Evolutionary conservation across 2,888 invertebrate species (phyloP).

Genomic region (Eristalis pertinax): DNA sequence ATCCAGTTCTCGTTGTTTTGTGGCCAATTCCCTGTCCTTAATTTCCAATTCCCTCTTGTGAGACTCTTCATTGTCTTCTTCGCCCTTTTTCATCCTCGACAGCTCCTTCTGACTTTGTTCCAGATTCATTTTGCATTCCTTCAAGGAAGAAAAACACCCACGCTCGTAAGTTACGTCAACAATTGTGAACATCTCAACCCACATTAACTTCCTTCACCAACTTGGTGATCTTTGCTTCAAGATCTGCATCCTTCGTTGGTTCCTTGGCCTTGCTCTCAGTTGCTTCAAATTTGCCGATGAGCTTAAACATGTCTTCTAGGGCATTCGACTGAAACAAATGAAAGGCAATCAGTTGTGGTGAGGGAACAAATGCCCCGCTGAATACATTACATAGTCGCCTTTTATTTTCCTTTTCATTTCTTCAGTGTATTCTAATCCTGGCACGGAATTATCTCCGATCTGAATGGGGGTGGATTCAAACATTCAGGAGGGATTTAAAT

Average conservation of each 20-base stretch:
- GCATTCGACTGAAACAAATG: background rate
- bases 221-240: conserved; percentile 3
- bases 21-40: background rate
- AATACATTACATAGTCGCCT: conserved; percentile 17
- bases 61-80: background rate
- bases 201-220: conserved; percentile 36
- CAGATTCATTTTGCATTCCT: conserved; percentile 8
- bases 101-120: conserved; percentile 28
- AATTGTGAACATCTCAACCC: background rate
- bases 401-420: conserved; percentile 25
- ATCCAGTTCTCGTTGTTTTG: conserved; percentile 19
- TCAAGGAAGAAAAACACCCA: background rate
- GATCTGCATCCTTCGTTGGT: background rate
- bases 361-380: background rate
- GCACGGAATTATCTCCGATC: conserved; percentile 22
- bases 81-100: conserved; percentile 1
- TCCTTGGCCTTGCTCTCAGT: background rate
- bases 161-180: background rate
- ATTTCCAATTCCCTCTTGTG: conserved; percentile 35
- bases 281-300: conserved; percentile 25
- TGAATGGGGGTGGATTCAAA: background rate
- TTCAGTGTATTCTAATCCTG: background rate
- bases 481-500: background rate
- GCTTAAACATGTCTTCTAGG: conserved; percentile 10
- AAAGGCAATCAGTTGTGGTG: background rate